Base-by-base conservation (phyloP, 2,888 invertebrate species). In the Dorcus hopei region DNA sequence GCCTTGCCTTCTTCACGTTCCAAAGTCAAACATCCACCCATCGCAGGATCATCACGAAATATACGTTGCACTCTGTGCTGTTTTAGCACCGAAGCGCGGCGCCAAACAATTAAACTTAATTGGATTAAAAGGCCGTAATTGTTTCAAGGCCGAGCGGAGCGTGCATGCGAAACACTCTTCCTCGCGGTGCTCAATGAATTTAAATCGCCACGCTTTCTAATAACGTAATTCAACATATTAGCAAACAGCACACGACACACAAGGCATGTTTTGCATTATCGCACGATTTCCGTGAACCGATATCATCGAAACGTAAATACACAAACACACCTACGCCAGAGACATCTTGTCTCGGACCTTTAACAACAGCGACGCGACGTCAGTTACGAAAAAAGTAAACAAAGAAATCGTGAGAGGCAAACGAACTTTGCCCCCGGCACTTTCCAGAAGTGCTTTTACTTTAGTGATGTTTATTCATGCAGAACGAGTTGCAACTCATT, bases 11-110 rank as follows among this genome's bases (percentile, higher is more conserved):
- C 82, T 73, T 85, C 85, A 68, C 84, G 81, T 78, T 85, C 85
- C 70, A 85, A 71, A 68, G 85, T 84, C 74, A 85, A 76, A 74
- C 86, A 86, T 76, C 82, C 82, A 73, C 86, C 86, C 85, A 86
- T 86, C 70, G 70, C 75, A 67, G 61, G 64, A 59, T 67, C 77
- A 75, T 76, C 72, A 71, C 73, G 72, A 53, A 57, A 39, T 26
- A 23, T 51, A 45, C 56, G 45, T 33, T 47, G 45, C 38, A 47
- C 42, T 26, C 14, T 23, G 52, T 51, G 42, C 26, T 33, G 6
- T 33, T 33, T 48, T 14, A 40, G 51, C 45, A 39, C 51, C 43
- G 40, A 47, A 52, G 51, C 48, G 45, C 5, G 45, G 14, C 45
- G 45, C 45, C 16, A 19, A 45, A 45, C 14, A 45, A 45, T 45